A percentile compares a stretch with the other conserved stretches of the same genome.
Conservation (phyloP, 1,140 invertebrate species). For the Sitobion miscanthi region DNA sequence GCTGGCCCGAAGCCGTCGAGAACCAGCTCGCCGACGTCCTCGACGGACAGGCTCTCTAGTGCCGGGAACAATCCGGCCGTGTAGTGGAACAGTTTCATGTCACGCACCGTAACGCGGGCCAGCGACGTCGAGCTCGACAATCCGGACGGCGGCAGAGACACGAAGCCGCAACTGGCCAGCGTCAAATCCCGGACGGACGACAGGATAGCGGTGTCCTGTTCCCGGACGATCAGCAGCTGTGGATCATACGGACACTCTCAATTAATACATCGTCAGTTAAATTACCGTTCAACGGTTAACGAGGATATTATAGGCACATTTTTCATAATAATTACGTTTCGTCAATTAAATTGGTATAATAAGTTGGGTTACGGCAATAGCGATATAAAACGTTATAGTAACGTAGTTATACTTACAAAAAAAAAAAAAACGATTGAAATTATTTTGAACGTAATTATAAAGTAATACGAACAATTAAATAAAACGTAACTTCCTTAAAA, state of each 20-base stretch:
- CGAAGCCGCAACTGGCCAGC: background rate
- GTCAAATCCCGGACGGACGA: slow-evolving; percentile 5
- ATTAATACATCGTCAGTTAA: too few relatives aligned
- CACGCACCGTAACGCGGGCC: slow-evolving; percentile 21
- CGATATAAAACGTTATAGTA: too few relatives aligned
- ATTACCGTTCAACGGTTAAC: too few relatives aligned
- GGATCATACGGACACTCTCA: background rate
- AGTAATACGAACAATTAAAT: too few relatives aligned
- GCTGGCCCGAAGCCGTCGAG: slow-evolving; percentile 49
- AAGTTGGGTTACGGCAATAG: too few relatives aligned
- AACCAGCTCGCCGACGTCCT: slow-evolving; percentile 45
- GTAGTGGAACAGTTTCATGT: slow-evolving; percentile 55
- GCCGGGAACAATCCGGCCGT: slow-evolving; percentile 52
- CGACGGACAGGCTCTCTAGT: slow-evolving; percentile 26
- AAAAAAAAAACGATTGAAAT: too few relatives aligned
- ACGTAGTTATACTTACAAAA: too few relatives aligned
- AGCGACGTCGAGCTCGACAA: background rate
- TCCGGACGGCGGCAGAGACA: slow-evolving; percentile 20
- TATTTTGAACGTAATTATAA: too few relatives aligned
- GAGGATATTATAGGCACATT: too few relatives aligned
- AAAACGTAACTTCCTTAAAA: too few relatives aligned
- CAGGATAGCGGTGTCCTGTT: background rate
- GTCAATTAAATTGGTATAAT: too few relatives aligned
- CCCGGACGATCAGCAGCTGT: slow-evolving; percentile 12
- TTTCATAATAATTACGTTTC: too few relatives aligned